Conservation (phyloP, 2,113 vertebrate genomes). For the Meleagris gallopavo region DNA sequence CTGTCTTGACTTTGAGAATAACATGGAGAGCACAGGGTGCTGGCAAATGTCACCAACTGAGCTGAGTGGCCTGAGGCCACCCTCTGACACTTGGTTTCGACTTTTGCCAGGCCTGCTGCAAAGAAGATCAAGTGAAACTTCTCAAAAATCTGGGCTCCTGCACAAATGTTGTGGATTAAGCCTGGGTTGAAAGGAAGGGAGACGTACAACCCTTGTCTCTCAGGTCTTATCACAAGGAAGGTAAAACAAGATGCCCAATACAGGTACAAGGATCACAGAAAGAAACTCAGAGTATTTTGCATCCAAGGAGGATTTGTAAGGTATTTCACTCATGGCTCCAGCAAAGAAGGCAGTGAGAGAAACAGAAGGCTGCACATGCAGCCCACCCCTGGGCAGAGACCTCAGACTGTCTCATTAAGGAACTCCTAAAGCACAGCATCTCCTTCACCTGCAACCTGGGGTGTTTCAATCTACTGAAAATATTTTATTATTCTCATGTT, state of each 20-base stretch:
- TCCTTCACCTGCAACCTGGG: neutral
- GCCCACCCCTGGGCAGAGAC: neutral
- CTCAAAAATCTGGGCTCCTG: neutral
- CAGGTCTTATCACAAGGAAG: neutral
- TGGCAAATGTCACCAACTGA: neutral
- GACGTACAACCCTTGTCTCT: neutral
- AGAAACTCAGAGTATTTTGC: neutral
- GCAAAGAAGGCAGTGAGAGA: neutral
- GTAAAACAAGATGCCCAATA: neutral
- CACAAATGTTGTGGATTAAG: neutral
- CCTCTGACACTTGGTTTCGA: neutral
- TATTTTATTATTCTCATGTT: neutral
- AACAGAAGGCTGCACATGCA: neutral
- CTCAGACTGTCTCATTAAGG: neutral
- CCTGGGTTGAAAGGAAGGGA: neutral
- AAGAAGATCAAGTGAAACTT: neutral
- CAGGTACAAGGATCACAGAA: neutral
- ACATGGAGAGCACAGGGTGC: neutral
- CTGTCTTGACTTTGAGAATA: neutral
- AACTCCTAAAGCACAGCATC: neutral
- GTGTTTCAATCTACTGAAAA: neutral
- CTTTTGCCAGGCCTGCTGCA: neutral
- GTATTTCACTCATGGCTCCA: neutral
- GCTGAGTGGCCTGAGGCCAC: neutral
- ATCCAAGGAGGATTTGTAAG: neutral